Evolutionary conservation across 2,113 vertebrate species (phyloP), one percentile per base, ranked within the genome.

Genomic region (Tyrannus savana): DNA sequence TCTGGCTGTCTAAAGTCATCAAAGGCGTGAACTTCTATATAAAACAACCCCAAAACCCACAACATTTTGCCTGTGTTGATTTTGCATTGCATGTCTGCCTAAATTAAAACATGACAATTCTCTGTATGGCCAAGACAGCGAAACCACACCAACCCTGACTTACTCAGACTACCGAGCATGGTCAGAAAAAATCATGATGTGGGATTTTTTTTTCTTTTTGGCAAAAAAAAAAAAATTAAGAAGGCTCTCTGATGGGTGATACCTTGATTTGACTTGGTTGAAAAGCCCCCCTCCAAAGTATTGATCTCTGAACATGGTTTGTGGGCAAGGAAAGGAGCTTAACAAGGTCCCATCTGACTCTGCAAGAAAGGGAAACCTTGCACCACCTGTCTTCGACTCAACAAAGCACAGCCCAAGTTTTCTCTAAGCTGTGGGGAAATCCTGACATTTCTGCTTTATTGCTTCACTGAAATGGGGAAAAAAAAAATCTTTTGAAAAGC

Each of bases 1-100:
- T 49, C 74, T 83, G 47, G 14, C 84, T 66, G 62, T 75, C 89
- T 93, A 27, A 93, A 88, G 49, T 90, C 75, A 93, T 90, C 68
- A 87, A 83, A 95, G 87, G 49, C 15, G 1, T 15, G n/a, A 80
- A 81, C 53, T 50, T 79, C 23, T 8, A 41, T 74, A 1, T 67
- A 41, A 64, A 63, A 64, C 59, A 19, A 10, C 21, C 14, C 46
- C 18, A 37, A 60, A 69, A 22, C 31, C 63, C 62, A 62, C 31
- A 53, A 6, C 27, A 41, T 31, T 58, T 78, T 50, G 19, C 28
- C 18, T 68, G 47, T 72, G 74, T 90, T 69, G 53, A 64, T 91
- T 91, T 88, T 90, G 37, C 58, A 47, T 62, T 67, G 14, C 14
- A 2, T 74, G 35, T 62, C 35, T 85, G 82, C 49, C 46, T 63